These are phyloP conservation scores for Trichosurus vulpecula DNA, from an alignment of 2,797 vertebrate genomes.

Conservation along the genomic window DNA sequence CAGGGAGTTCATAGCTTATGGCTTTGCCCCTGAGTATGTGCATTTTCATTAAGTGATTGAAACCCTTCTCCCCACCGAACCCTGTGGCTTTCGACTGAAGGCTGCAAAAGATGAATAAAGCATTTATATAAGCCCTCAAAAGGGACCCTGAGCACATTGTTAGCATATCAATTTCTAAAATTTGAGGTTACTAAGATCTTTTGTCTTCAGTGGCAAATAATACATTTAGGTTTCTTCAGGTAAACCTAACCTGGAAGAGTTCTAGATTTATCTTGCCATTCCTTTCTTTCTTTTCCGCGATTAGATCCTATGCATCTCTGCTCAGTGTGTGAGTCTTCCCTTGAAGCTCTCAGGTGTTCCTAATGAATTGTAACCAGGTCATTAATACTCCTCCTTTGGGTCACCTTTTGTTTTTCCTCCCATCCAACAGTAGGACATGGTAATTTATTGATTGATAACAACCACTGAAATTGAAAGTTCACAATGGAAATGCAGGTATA, in stretches of 20 bases:
- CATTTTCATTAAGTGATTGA: conserved; percentile 30
- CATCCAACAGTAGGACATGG: conserved; percentile 3
- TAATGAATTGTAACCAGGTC: conserved; percentile 57
- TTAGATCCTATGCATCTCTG: conserved; percentile 57
- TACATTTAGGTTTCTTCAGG: conserved; percentile 55
- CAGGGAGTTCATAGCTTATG: neutral
- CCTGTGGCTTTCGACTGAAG: conserved; percentile 26
- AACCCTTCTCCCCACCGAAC: conserved; percentile 38
- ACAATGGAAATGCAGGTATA: conserved; percentile 28
- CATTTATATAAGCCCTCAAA: conserved; percentile 51
- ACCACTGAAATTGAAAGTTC: conserved; percentile 45
- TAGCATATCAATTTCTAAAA: conserved; percentile 50
- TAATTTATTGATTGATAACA: conserved; percentile 50
- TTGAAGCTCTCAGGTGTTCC: conserved; percentile 40
- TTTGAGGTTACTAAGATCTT: conserved; percentile 68
- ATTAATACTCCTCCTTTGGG: conserved; percentile 44
- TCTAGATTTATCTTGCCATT: conserved; percentile 70
- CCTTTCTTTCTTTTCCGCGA: conserved; percentile 57
- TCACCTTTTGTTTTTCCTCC: conserved; percentile 6
- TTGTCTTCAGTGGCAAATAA: conserved; percentile 60
- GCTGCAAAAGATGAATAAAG: conserved; percentile 31
- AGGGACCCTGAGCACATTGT: conserved; percentile 51
- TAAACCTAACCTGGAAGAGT: conserved; percentile 68
- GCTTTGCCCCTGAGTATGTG: neutral
- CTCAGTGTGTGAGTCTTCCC: conserved; percentile 57